phyloP scores from a whole-genome alignment of 2,113 vertebrate genomes.

The Elachura formosa region DNA sequence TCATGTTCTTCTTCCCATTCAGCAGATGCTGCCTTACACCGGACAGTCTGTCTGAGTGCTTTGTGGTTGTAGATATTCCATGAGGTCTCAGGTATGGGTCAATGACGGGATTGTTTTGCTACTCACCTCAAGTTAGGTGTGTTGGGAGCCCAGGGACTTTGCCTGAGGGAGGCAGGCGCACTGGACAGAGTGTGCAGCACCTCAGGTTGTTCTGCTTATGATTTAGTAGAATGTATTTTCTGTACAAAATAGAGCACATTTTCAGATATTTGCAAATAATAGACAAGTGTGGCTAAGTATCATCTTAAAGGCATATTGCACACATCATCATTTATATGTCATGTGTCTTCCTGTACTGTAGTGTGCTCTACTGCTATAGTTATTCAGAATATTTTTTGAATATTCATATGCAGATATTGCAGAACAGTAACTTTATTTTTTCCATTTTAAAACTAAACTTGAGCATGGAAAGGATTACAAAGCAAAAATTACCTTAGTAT shows the following conservation, averaged over 20 bases:
- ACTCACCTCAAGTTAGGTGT: fast-evolving
- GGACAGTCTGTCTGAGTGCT: neutral
- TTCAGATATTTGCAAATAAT: neutral
- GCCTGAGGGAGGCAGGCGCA: neutral
- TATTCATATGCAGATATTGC: neutral
- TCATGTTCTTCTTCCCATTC: fast-evolving
- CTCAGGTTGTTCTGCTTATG: neutral
- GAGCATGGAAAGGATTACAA: neutral
- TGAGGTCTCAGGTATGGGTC: fast-evolving
- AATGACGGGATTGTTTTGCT: neutral
- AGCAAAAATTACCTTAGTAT: neutral
- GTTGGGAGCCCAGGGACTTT: neutral
- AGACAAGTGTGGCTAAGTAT: neutral
- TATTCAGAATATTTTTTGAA: neutral
- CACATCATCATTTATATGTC: neutral
- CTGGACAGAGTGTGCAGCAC: neutral
- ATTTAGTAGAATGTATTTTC: fast-evolving
- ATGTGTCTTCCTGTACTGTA: neutral
- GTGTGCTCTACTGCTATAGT: neutral
- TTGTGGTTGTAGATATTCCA: fast-evolving
- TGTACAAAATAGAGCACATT: neutral
- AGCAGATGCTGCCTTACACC: neutral
- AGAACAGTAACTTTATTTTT: neutral
- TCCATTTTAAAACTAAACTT: neutral
- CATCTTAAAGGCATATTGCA: neutral